Evolutionary conservation across 2,888 invertebrate species (phyloP).

Genomic region (Metalampra italica): DNA sequence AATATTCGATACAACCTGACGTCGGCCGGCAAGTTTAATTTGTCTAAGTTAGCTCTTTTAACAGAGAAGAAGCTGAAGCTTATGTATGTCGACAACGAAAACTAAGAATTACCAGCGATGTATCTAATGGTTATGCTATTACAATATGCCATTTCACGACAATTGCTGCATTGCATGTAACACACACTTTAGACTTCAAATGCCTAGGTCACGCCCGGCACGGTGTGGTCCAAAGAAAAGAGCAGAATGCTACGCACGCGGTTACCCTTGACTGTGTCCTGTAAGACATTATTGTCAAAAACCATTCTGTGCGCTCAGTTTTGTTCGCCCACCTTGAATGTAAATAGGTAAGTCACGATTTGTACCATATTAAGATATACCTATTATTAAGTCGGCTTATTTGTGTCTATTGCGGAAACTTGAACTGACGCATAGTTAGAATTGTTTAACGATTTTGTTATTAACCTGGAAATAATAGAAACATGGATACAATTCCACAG

Average conservation of each 20-base stretch:
- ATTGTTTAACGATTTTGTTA: background rate
- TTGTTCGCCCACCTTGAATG: slow-evolving; percentile 49
- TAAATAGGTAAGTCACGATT: slow-evolving; percentile 61
- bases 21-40: too few species aligned
- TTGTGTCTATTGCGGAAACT: slow-evolving; percentile 5
- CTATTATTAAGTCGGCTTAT: slow-evolving; percentile 36
- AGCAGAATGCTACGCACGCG: slow-evolving; percentile 23
- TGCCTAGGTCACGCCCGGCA: slow-evolving; percentile 61
- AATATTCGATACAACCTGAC: too few species aligned
- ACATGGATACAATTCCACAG: too few species aligned
- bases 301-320: slow-evolving; percentile 32
- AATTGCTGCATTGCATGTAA: slow-evolving; percentile 13
- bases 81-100: background rate
- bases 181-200: slow-evolving; percentile 35
- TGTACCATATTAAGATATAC: slow-evolving; percentile 41
- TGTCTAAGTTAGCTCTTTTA: too few species aligned
- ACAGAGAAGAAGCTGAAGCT: background rate
- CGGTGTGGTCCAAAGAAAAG: slow-evolving; percentile 30
- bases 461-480: too few species aligned
- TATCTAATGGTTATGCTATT: background rate
- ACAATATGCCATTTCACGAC: slow-evolving; percentile 38
- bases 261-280: slow-evolving; percentile 55
- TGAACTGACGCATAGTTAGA: background rate
- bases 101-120: slow-evolving; percentile 4
- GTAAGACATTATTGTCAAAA: slow-evolving; percentile 50